phyloP scores from a whole-genome alignment of 2,888 invertebrate genomes.

The Steinernema carpocapsae region DNA sequence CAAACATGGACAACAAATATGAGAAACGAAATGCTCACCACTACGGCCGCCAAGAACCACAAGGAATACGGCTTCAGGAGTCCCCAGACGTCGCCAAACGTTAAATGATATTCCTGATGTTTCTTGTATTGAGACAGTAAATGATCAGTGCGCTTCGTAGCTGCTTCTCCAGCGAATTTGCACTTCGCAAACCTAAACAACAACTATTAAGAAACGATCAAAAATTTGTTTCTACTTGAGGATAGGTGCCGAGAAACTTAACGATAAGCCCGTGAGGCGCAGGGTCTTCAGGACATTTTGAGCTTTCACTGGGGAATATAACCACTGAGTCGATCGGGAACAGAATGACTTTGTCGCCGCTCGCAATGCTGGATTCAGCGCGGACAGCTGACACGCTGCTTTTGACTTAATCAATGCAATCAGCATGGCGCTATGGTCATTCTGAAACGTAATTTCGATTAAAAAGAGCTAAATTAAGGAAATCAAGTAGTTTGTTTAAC shows the following conservation, averaged over 20 bases:
- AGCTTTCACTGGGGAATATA: not conserved
- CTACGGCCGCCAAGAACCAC: conserved; percentile 60
- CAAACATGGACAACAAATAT: not conserved
- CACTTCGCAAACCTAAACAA: conserved; percentile 33
- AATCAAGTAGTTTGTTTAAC: no score
- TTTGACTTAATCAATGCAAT: not conserved
- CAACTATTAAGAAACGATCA: not conserved
- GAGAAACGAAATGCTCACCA: conserved; percentile 46
- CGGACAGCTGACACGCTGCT: not conserved
- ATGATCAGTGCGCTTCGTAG: conserved; percentile 15
- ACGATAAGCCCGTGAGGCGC: conserved; percentile 1
- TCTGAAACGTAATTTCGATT: no score
- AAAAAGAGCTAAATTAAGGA: no score
- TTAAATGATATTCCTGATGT: conserved; percentile 34
- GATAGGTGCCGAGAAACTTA: conserved; percentile 5
- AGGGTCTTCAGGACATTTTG: not conserved
- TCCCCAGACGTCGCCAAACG: conserved; percentile 53
- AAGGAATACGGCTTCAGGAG: conserved; percentile 59
- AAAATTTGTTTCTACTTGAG: not conserved
- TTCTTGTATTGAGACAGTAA: not conserved
- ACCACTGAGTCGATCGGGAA: not conserved
- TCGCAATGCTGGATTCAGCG: not conserved
- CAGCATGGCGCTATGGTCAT: not conserved
- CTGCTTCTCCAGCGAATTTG: not conserved
- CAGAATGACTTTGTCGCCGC: not conserved